Evolutionary conservation across 2,797 vertebrate species (phyloP).

Genomic region (Sebastiscus albofasciatus): DNA sequence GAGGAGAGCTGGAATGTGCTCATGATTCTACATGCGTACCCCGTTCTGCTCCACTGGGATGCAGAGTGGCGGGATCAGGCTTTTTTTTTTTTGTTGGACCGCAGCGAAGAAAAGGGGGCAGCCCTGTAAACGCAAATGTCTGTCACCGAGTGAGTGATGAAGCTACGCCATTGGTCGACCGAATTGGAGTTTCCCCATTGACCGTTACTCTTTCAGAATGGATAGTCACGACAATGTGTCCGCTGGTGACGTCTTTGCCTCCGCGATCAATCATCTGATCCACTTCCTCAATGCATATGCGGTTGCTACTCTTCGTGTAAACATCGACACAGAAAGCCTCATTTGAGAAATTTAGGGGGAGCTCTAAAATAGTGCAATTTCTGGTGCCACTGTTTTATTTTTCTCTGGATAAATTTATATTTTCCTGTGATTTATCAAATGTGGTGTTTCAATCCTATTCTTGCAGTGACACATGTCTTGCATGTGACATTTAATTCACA

Average conservation of each 20-base stretch:
- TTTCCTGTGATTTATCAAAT: not conserved
- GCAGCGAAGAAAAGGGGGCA: not conserved
- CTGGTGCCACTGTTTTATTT: not conserved
- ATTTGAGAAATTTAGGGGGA: not conserved
- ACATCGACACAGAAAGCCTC: not conserved
- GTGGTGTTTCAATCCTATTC: not conserved
- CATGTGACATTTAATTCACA: not conserved
- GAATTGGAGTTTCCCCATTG: not conserved
- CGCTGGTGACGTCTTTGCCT: not conserved
- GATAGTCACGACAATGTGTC: not conserved
- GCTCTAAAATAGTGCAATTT: too few relatives aligned
- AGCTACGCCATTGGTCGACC: not conserved
- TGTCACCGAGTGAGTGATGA: not conserved
- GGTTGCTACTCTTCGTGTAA: not conserved
- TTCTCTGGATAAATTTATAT: not conserved
- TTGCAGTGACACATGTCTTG: too few relatives aligned
- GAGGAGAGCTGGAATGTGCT: conserved; percentile 71
- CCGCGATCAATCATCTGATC: not conserved
- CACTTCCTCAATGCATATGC: not conserved
- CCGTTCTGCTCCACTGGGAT: conserved; percentile 57
- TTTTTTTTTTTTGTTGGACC: not conserved
- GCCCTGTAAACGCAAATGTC: not conserved
- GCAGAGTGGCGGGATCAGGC: conserved; percentile 50
- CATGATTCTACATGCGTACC: conserved; percentile 69
- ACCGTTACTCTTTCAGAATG: not conserved